Evolutionary conservation across 2,797 vertebrate species (phyloP).

Genomic region (Trichosurus vulpecula): DNA sequence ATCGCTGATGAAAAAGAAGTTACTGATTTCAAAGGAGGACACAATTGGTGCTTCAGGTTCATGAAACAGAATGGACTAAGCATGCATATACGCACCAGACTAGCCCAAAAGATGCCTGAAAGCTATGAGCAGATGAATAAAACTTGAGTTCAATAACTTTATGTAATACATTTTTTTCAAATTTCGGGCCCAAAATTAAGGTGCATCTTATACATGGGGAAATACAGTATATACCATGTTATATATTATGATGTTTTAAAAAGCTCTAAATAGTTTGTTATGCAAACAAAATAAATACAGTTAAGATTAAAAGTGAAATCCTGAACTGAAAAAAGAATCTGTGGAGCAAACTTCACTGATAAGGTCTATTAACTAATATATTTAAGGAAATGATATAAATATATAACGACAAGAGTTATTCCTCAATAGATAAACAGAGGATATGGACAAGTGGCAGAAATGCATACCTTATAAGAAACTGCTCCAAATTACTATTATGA

Average conservation of each 20-base stretch:
- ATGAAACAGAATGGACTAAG: no score
- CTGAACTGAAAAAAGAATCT: not conserved
- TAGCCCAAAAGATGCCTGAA: no score
- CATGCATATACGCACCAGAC: no score
- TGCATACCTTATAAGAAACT: not conserved
- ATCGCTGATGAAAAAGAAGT: no score
- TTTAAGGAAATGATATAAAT: not conserved
- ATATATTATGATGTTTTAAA: not conserved
- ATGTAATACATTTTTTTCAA: no score
- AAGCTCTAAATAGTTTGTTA: not conserved
- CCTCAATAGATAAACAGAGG: not conserved
- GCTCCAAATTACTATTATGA: not conserved
- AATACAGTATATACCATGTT: not conserved
- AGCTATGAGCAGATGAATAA: no score
- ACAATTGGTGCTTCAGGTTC: no score
- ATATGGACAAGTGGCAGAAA: not conserved
- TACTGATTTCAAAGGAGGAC: no score
- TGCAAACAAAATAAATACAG: not conserved
- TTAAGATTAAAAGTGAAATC: not conserved
- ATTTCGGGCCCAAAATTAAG: no score
- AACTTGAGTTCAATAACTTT: no score
- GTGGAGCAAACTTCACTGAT: not conserved
- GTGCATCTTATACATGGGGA: no score
- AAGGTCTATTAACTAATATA: not conserved
- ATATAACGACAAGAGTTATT: not conserved